Evolutionary conservation across 2,113 vertebrate species (phyloP).

Genomic region (Ardeotis arabs): DNA sequence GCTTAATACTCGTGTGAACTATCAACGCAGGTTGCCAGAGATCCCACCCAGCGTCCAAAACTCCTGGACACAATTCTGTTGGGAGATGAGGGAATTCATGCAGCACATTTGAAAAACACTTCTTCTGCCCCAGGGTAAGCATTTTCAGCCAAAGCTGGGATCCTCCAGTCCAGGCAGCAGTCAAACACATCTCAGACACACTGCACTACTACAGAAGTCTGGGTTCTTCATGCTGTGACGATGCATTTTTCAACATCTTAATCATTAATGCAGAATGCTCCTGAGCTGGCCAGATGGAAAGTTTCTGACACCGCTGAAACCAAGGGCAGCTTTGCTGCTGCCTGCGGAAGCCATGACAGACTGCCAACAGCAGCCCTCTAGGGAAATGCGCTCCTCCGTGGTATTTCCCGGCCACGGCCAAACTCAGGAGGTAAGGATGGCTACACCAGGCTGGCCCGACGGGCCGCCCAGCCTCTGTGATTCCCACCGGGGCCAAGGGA

Average conservation of each 20-base stretch:
- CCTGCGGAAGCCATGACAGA: neutral
- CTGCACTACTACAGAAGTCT: neutral
- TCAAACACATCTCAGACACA: neutral
- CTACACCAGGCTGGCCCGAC: rapidly evolving
- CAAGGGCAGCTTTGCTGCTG: neutral
- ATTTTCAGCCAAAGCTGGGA: neutral
- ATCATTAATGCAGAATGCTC: neutral
- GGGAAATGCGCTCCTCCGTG: neutral
- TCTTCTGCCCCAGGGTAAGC: neutral
- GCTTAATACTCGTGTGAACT: neutral
- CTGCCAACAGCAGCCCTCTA: neutral
- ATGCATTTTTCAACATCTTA: neutral
- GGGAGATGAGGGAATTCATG: neutral
- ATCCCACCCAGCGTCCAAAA: neutral
- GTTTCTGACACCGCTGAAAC: neutral
- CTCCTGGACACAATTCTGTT: neutral
- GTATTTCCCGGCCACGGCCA: neutral
- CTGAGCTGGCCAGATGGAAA: neutral
- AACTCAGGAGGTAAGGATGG: neutral
- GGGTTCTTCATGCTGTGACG: neutral
- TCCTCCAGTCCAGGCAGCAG: neutral
- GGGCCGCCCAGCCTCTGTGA: neutral
- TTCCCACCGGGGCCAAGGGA: neutral
- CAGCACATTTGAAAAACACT: neutral
- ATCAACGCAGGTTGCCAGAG: neutral